Base-by-base conservation (phyloP, 2,113 vertebrate species). In the Trochalopteron elliotii region DNA sequence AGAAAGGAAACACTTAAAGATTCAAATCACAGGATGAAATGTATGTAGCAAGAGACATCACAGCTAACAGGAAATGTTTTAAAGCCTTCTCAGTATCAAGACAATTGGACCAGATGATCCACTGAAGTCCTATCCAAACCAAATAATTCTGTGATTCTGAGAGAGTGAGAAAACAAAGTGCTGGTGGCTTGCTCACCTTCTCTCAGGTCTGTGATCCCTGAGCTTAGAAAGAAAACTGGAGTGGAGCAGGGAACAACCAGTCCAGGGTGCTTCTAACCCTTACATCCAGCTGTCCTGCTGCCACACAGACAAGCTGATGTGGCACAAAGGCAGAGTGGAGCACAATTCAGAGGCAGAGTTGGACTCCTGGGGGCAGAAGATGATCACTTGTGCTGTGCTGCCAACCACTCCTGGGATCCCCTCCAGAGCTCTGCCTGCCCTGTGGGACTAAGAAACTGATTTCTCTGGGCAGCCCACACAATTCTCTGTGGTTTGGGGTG, bases 311-410 rank as follows among this genome's bases (percentile, higher is more conserved):
- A 84, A 47, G n/a, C 18, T 61, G 64, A 27, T 20, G 25, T 61
- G 47, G 39, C 55, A 81, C 72, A 65, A 24, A 52, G 72, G 24
- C 21, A 24, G 15, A 39, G 21, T 16, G 44, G 10, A 52, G 56
- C 35, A 70, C 81, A 30, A 4, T 49, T 27, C 0, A 0, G 49
- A 60, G 39, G 56, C 56, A 75, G 30, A 2, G 30, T 4, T 75
- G 44, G 61, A 27, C 44, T 88, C 25, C 24, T 20, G 24, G 10
- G 7, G 16, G 30, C n/a, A 47, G 70, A 78, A 67, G 31, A 76
- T 11, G 20, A 44, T 47, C 63, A 33, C 64, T 88, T 0, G 0
- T 37, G n/a, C 42, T 71, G 59, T 65, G n/a, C 59, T 86, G 71
- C 30, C 50, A 65, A 2, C 5, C 47, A 39, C n/a, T 60, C 27